A percentile compares a stretch with the other conserved stretches of the same genome.
Evolutionary conservation across 2,888 invertebrate genomes (phyloP).

Genomic region (Diadromus collaris): DNA sequence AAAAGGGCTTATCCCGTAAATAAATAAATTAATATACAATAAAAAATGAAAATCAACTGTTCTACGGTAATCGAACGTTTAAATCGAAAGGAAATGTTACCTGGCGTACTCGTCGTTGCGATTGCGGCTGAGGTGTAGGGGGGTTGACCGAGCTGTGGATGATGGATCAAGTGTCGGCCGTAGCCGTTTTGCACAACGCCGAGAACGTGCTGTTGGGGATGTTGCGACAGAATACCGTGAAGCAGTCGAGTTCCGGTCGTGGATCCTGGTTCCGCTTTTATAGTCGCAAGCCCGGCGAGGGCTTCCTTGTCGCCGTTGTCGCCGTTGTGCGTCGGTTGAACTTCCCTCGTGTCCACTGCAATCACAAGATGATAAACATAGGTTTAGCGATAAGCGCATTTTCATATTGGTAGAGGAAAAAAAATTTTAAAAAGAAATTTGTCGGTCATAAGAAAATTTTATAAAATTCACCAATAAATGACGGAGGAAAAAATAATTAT

Average conservation of each 20-base stretch:
- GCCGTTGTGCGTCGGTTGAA: constrained; percentile 78
- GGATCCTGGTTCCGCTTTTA: constrained; percentile 78
- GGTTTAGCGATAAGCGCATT: constrained; percentile 1
- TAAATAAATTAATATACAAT: too few relatives aligned
- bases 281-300: constrained; percentile 73
- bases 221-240: constrained; percentile 85
- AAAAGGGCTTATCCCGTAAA: too few relatives aligned
- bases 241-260: constrained; percentile 80
- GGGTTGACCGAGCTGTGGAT: constrained; percentile 83
- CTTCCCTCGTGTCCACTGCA: constrained; percentile 85
- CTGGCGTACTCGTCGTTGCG: constrained; percentile 81
- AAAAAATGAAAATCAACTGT: background rate
- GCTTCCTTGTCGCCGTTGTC: constrained; percentile 75
- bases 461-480: background rate
- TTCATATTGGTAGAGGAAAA: constrained; percentile 4
- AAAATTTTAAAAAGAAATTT: too few relatives aligned
- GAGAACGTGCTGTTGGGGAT: constrained; percentile 81
- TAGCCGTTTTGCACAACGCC: constrained; percentile 78
- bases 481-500: background rate
- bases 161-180: constrained; percentile 77
- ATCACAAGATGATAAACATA: constrained; percentile 69
- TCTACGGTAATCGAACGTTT: background rate
- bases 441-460: too few relatives aligned
- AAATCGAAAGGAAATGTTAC: constrained; percentile 78
- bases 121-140: constrained; percentile 82